Base-by-base conservation (phyloP, 2,113 vertebrate species). In the Leuciscus idus region DNA sequence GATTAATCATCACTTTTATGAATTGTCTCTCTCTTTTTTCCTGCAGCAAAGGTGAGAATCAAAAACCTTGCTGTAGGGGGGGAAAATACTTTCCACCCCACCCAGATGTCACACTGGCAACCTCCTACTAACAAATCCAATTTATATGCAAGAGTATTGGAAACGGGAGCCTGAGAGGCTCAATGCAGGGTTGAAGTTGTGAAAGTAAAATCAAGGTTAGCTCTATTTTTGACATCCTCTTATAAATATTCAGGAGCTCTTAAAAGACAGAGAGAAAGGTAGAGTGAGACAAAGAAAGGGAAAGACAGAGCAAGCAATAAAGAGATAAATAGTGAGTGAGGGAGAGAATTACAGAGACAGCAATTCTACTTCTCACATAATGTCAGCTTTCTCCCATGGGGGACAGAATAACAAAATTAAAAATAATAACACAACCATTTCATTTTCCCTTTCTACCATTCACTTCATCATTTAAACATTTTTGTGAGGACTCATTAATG, bases 211-310 rank as follows among this genome's bases (percentile, higher is more conserved):
- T 89, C 89, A 92, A 94, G 92, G 91, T 94, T 90, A 91, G 90
- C 87, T 92, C 89, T 91, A 88, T 93, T 93, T 90, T 84, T 92
- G 88, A 86, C 90, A 91, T 55, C 2, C 79, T 80, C 90, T 89
- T 91, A 93, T 94, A 91, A 91, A 94, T 94, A 94, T 95, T 92
- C 87, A 94, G 81, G 23, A 91, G 90, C 85, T 87, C 87, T 91
- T 92, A 89, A 88, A 84, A 83, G 86, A 82, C 57, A 61, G 26
- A 33, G 48, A 84, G 85, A 90, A 91, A 87, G 90, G 72, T 61
- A 28, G 43, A 59, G 72, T 21, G 59, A 48, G 72, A 52, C n/a
- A 36, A 62, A 81, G 36, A 81, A 21, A 39, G 52, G 52, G 76
- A 28, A 52, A 84, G 12, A 57, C 28, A 57, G 50, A 84, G 87